Percentiles rank a stretch among this genome's conserved stretches.
These are phyloP conservation scores for Epinephelus malabaricus DNA, from an alignment of 2,797 vertebrate genomes.

Conservation along the genomic window DNA sequence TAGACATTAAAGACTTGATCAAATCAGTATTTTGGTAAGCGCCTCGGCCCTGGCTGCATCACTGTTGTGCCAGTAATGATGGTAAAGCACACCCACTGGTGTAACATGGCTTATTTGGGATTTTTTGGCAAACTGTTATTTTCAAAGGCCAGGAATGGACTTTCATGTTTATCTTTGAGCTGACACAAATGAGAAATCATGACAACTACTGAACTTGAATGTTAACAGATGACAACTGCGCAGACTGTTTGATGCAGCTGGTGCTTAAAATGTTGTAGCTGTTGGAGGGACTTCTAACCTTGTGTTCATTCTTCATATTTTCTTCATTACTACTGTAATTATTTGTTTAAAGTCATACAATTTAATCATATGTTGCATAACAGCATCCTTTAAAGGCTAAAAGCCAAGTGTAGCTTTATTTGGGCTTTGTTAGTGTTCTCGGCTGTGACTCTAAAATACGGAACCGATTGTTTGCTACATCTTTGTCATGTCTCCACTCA, in stretches of 20 bases:
- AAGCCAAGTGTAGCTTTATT: not conserved
- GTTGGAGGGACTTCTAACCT: not conserved
- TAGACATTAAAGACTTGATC: too few species aligned
- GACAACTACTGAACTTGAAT: too few species aligned
- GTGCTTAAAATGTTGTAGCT: not conserved
- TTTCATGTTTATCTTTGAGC: too few species aligned
- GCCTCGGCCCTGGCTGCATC: too few species aligned
- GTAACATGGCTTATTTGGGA: too few species aligned
- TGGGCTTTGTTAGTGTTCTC: not conserved
- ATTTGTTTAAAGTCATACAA: not conserved
- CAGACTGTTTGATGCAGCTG: not conserved
- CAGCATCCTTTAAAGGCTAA: not conserved
- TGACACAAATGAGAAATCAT: too few species aligned
- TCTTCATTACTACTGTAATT: not conserved
- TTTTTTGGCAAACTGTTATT: too few species aligned
- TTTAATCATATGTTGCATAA: not conserved
- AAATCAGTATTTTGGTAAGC: too few species aligned
- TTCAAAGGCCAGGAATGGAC: too few species aligned
- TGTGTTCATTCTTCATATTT: not conserved
- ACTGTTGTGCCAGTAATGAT: too few species aligned
- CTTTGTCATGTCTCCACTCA: constrained; percentile 1
- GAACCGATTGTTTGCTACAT: not conserved
- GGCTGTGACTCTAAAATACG: not conserved
- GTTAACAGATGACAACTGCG: not conserved
- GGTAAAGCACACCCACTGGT: too few species aligned